Evolutionary conservation across 2,797 vertebrate species (phyloP), one percentile per base, ranked within the genome.

Genomic region (Coregonus suidteri): DNA sequence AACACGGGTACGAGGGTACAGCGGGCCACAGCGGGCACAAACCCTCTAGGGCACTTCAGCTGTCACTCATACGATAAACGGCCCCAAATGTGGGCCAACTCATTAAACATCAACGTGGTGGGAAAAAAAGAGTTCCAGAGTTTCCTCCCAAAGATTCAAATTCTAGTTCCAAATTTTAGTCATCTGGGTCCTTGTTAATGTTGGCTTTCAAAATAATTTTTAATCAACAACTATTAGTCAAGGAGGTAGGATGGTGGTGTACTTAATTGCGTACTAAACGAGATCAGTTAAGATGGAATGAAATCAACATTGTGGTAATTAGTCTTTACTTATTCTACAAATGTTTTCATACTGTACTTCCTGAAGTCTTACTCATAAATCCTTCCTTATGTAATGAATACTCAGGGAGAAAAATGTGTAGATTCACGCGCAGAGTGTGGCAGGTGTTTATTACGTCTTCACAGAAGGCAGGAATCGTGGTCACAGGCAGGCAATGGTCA

Each of bases 71-170:
- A 37, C 35, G 0, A 1, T 47, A 30, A 64, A 64, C 5, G 9
- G 6, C 35, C 11, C 25, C 16, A 14, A 16, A 31, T 3, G 4
- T 30, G 41, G 9, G 20, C 51, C 30, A 31, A 6, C 51, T 73
- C 71, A n/a, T 62, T 41, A 59, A 31, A 53, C 25, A 72, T 30
- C 31, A 15, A 30, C 74, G 74, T 18, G 71, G 62, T 65, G 76
- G 68, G 75, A 77, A 81, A 81, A 25, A 53, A n/a, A 62, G 74
- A 54, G 81, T 78, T 82, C 67, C 51, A 59, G 31, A 56, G 35
- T 20, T 66, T 82, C 77, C 3, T 15, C 15, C 14, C 53, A 54
- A 5, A 1, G 4, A 4, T 15, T 54, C 83, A 79, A 83, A 56
- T 75, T 81, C 80, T 75, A 76, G 78, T 54, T 72, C 51, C 72